Percentiles rank a stretch among this genome's conserved stretches.
Evolutionary conservation across 2,797 vertebrate species (phyloP).

Genomic region (Furcifer pardalis): DNA sequence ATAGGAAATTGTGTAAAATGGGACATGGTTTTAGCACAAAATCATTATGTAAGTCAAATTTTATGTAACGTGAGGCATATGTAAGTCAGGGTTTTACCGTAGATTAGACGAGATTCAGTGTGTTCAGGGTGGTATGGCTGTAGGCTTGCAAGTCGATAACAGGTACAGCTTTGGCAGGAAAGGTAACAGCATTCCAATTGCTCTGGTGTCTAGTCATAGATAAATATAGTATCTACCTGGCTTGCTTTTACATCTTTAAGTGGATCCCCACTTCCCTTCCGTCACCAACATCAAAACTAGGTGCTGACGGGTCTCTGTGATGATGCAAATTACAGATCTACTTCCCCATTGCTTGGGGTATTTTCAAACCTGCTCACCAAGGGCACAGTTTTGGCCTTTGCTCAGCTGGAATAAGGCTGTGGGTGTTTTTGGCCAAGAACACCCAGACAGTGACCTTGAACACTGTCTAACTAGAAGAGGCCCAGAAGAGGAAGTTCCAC

Average conservation of each 20-base stretch:
- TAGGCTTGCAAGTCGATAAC: too few relatives aligned
- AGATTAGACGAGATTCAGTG: too few relatives aligned
- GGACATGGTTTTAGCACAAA: too few relatives aligned
- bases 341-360: conserved; percentile 57
- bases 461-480: not conserved
- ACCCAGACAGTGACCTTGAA: conserved; percentile 46
- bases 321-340: conserved; percentile 41
- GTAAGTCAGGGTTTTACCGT: too few relatives aligned
- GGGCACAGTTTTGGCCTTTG: conserved; percentile 65
- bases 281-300: not conserved
- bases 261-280: not conserved
- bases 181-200: too few relatives aligned
- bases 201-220: too few relatives aligned
- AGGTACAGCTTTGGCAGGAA: too few relatives aligned
- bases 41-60: too few relatives aligned
- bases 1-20: too few relatives aligned
- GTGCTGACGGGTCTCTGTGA: conserved; percentile 36
- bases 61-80: too few relatives aligned
- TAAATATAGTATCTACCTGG: not conserved
- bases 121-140: too few relatives aligned
- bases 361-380: conserved; percentile 60
- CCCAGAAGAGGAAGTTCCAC: not conserved
- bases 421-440: conserved; percentile 66
- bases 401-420: conserved; percentile 64
- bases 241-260: not conserved